Percentiles rank a stretch among this genome's conserved stretches.
These are phyloP conservation scores for Amphipyra tragopoginis DNA, from an alignment of 2,888 invertebrate species.

Conservation along the genomic window DNA sequence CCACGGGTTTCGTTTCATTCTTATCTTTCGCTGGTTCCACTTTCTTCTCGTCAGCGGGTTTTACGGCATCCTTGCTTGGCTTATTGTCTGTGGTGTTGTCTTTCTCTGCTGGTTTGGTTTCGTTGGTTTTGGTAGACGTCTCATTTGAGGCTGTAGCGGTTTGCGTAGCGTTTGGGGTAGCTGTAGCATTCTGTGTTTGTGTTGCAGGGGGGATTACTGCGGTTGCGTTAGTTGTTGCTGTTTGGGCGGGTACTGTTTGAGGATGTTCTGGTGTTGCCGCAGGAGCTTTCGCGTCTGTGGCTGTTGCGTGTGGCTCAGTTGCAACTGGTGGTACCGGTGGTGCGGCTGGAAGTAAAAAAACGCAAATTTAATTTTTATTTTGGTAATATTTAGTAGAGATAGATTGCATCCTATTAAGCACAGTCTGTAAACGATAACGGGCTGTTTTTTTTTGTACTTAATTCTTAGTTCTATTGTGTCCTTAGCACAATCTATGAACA, in stretches of 20 bases:
- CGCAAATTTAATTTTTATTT: too few species aligned
- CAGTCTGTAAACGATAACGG: background rate
- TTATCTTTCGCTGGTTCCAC: constrained; percentile 26
- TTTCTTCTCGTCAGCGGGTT: constrained; percentile 19
- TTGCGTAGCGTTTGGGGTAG: constrained; percentile 9
- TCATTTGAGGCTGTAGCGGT: constrained; percentile 11
- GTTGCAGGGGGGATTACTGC: background rate
- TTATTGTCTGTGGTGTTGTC: constrained; percentile 35
- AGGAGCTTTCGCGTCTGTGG: background rate
- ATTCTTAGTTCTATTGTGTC: too few species aligned
- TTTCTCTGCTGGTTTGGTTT: constrained; percentile 23
- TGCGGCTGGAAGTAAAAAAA: constrained; percentile 24
- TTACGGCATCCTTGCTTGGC: constrained; percentile 11
- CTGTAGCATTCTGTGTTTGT: constrained; percentile 6
- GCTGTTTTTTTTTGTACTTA: too few species aligned
- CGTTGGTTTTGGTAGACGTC: constrained; percentile 11
- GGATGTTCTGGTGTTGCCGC: constrained; percentile 2
- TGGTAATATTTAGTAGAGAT: too few species aligned
- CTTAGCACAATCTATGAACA: too few species aligned
- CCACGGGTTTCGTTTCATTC: constrained; percentile 13
- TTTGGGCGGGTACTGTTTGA: too few species aligned
- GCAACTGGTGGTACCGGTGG: background rate
- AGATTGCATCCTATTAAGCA: too few species aligned
- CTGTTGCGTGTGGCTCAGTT: background rate
- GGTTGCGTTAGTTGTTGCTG: background rate